Evolutionary conservation across 2,797 vertebrate genomes (phyloP).

Genomic region (Sorex maritimensis): DNA sequence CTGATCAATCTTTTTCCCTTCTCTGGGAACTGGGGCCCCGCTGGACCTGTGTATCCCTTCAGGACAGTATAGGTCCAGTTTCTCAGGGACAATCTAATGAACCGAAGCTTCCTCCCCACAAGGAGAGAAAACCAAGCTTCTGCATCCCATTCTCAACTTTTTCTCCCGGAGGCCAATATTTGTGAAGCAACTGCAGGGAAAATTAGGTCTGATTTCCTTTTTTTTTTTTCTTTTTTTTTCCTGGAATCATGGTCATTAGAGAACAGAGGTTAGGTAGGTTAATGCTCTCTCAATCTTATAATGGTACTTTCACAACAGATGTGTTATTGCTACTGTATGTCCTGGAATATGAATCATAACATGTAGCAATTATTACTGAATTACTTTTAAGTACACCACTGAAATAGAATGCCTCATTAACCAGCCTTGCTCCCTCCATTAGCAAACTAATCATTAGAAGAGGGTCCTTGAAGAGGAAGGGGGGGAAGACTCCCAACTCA

Average conservation of each 20-base stretch:
- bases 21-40: background rate
- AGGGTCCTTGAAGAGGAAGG: background rate
- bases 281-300: constrained; percentile 38
- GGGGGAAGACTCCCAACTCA: background rate
- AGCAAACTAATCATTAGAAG: constrained; percentile 54
- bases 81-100: background rate
- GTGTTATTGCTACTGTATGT: constrained; percentile 25
- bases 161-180: background rate
- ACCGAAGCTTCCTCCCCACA: background rate
- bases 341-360: constrained; percentile 66
- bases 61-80: background rate
- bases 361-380: constrained; percentile 55
- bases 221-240: background rate
- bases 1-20: background rate
- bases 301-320: constrained; percentile 45
- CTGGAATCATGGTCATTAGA: background rate
- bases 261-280: constrained; percentile 27
- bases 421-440: constrained; percentile 35
- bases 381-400: constrained; percentile 67
- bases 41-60: background rate
- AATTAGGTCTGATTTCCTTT: background rate
- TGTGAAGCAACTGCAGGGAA: constrained; percentile 14
- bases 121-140: background rate
- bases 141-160: background rate
- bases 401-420: constrained; percentile 75